Conservation (phyloP, 2,888 invertebrate genomes). For the Caenorhabditis sp. region DNA sequence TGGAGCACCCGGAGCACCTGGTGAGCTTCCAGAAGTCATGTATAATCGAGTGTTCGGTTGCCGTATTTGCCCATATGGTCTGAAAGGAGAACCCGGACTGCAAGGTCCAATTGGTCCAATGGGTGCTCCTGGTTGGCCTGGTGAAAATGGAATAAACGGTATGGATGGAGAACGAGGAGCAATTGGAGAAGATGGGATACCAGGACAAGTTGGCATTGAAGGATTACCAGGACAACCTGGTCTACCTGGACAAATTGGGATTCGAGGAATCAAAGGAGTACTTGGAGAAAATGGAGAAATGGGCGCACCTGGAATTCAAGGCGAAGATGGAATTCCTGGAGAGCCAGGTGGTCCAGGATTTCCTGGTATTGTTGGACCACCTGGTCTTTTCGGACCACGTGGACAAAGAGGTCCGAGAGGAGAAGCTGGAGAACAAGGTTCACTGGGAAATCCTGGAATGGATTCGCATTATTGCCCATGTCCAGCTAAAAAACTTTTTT, state of each 20-base stretch:
- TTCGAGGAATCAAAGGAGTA: conserved; percentile 37
- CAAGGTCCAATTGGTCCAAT: conserved; percentile 27
- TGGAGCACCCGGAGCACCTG: conserved; percentile 33
- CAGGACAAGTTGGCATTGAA: conserved; percentile 28
- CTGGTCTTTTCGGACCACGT: conserved; percentile 17
- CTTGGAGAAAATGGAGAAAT: conserved; percentile 33
- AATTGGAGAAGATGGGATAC: conserved; percentile 31
- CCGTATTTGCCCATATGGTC: conserved; percentile 50
- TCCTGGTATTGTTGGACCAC: conserved; percentile 15
- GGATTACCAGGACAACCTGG: conserved; percentile 35
- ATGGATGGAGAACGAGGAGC: conserved; percentile 32
- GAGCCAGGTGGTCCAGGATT: conserved; percentile 23
- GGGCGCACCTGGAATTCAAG: conserved; percentile 29
- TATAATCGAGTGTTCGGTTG: conserved; percentile 43
- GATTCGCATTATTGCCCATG: conserved; percentile 51
- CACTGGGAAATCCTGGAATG: conserved; percentile 29
- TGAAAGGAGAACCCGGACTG: conserved; percentile 42
- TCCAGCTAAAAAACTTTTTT: conserved; percentile 31
- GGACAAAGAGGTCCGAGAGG: conserved; percentile 26
- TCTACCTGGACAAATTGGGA: conserved; percentile 25
- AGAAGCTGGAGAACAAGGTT: conserved; percentile 10
- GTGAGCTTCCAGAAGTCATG: conserved; percentile 36
- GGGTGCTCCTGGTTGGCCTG: conserved; percentile 35
- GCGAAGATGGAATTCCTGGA: conserved; percentile 33
- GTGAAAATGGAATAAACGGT: conserved; percentile 33